Percentiles rank a stretch among this genome's conserved stretches.
Conservation (phyloP, 2,797 vertebrate species). For the Trachops cirrhosus region DNA sequence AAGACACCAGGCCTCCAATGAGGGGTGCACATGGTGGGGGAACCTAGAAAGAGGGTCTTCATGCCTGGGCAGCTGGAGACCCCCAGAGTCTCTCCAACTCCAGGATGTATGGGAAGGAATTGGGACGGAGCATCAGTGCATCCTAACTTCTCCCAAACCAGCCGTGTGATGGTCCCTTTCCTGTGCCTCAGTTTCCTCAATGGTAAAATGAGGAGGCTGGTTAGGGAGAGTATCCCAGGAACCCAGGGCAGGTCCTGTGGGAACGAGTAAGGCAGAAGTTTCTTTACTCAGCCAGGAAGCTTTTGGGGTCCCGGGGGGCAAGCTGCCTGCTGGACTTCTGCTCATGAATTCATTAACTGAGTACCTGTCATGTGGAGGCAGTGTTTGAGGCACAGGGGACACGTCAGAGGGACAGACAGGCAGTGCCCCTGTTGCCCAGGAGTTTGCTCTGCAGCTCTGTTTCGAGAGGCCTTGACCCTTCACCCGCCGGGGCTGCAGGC, state of each 20-base stretch:
- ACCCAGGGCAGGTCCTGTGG: not conserved
- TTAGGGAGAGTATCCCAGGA: not conserved
- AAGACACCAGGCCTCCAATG: not conserved
- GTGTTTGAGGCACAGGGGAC: not conserved
- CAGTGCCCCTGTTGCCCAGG: too few species aligned
- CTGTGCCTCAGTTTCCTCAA: not conserved
- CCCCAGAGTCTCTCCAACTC: not conserved
- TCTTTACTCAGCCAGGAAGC: not conserved
- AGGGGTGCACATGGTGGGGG: not conserved
- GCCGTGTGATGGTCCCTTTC: not conserved
- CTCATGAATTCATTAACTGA: not conserved
- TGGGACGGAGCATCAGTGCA: not conserved
- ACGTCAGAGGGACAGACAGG: not conserved
- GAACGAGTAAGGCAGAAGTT: not conserved
- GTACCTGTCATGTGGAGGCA: not conserved
- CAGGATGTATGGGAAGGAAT: not conserved
- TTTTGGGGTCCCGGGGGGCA: not conserved
- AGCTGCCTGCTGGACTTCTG: not conserved
- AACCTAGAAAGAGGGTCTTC: not conserved
- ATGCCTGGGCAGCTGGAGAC: not conserved
- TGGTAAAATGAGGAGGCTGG: not conserved
- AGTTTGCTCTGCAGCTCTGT: not conserved
- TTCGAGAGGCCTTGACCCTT: not conserved
- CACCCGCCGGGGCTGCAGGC: not conserved
- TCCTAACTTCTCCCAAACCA: not conserved